Evolutionary conservation across 1,140 invertebrate genomes (phyloP), one percentile per base, ranked within the genome.

Genomic region (Drosophila asahinai): DNA sequence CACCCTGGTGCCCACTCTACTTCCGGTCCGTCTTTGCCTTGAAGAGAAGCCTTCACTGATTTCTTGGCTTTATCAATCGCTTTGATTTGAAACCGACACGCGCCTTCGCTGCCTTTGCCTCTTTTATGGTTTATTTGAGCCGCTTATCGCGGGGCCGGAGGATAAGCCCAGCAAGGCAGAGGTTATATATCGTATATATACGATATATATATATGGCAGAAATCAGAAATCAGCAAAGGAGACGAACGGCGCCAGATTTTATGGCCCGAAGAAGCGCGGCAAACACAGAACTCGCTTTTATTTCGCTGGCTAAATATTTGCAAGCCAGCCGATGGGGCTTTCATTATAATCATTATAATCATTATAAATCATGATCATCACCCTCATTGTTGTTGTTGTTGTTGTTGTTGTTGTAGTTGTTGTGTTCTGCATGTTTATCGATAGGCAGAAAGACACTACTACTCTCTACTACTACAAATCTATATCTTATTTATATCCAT

Each of bases 171-270:
- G 17, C 40, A 7, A n/a, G 12, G 45, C 48, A 45, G 42, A 48
- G 25, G 27, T n/a, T 57, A 55, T 59, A 58, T 58, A 58, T 42
- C 52, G 36, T 38, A 42, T 58, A 57, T 25, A 22, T 40, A 33
- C 17, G n/a, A 33, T 58, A 25, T 43, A 43, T n/a, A n/a, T 42
- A 38, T 25, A 22, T 40, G 19, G 33, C 52, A 55, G 52, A 55
- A 55, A 55, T 55, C 52, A 55, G 52, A 55, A 55, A 55, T 55
- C 11, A n/a, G 40, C 52, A 25, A 65, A 64, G 61, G 30, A 52
- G 59, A 48, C 33, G 22, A 27, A 77, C 73, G 83, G 83, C 83
- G 83, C 83, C 83, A 87, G 66, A 74, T 81, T 84, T 89, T 87
- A 87, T 89, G 77, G 68, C 67, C 17, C 15, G n/a, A 40, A 47